Evolutionary conservation across 2,888 invertebrate species (phyloP).

Genomic region (Ariolimax columbianus): DNA sequence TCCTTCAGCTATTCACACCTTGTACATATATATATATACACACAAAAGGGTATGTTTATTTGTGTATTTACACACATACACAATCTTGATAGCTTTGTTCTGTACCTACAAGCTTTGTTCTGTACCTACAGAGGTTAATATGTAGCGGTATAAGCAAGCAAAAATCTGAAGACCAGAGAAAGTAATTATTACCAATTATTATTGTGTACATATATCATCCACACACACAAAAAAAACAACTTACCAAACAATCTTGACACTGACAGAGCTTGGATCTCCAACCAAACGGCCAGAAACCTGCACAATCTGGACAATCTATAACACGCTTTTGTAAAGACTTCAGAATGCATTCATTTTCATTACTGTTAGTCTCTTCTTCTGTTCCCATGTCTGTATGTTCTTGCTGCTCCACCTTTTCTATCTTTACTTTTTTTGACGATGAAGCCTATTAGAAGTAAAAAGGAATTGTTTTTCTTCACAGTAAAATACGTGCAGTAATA

Average conservation of each 20-base stretch:
- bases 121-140: too few species aligned
- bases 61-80: too few species aligned
- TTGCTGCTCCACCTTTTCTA: slow-evolving; percentile 11
- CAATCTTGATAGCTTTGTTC: too few species aligned
- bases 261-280: slow-evolving; percentile 86
- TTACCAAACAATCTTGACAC: slow-evolving; percentile 79
- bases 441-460: slow-evolving; percentile 6
- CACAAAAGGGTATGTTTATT: too few species aligned
- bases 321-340: slow-evolving; percentile 62
- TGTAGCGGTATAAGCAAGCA: too few species aligned
- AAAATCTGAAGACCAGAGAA: too few species aligned
- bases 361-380: background rate
- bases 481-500: too few species aligned
- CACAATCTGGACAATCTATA: slow-evolving; percentile 58
- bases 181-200: too few species aligned
- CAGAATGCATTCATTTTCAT: slow-evolving; percentile 59
- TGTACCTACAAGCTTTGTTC: too few species aligned
- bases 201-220: too few species aligned
- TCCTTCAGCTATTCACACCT: too few species aligned
- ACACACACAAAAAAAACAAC: slow-evolving; percentile 24
- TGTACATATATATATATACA: too few species aligned
- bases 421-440: slow-evolving; percentile 25
- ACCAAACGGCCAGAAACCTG: slow-evolving; percentile 77
- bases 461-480: background rate
- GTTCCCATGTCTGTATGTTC: background rate